Percentiles rank a stretch among this genome's conserved stretches.
Conservation (phyloP, 2,113 vertebrate species). For the Heterotis niloticus region DNA sequence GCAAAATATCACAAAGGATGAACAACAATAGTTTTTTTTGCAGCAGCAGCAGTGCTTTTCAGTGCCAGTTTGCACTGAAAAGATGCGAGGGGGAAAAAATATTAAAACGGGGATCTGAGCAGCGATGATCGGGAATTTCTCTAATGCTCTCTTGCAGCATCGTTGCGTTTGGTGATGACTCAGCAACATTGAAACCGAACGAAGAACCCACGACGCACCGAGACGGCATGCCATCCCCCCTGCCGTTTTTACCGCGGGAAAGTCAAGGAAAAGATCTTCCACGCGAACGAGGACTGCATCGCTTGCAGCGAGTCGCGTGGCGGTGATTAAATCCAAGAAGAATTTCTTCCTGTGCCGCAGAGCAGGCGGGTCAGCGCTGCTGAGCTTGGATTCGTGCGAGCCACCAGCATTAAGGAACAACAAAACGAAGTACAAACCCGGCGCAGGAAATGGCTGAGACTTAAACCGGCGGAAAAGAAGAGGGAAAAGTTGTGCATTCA, state of each 20-base stretch:
- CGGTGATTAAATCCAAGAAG: background rate
- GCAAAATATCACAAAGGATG: too few relatives aligned
- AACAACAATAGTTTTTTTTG: too few relatives aligned
- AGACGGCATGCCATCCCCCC: conserved; percentile 2
- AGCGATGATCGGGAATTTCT: conserved; percentile 17
- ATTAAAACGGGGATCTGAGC: too few relatives aligned
- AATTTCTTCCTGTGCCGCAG: conserved; percentile 14
- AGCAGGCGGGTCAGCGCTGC: background rate
- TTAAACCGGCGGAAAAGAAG: too few relatives aligned
- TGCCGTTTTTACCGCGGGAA: conserved; percentile 21
- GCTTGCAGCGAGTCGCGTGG: conserved; percentile 19
- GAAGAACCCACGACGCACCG: background rate
- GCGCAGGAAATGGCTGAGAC: background rate
- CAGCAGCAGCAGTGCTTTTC: background rate
- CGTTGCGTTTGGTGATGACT: conserved; percentile 31
- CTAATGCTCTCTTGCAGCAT: conserved; percentile 18
- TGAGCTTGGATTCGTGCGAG: background rate
- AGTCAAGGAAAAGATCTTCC: conserved; percentile 1
- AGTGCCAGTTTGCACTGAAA: background rate
- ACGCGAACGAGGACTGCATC: conserved; percentile 29
- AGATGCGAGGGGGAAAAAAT: too few relatives aligned
- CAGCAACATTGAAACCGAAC: conserved; percentile 38
- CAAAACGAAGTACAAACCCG: background rate
- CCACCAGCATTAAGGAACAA: background rate
- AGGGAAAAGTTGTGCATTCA: background rate